Evolutionary conservation across 2,888 invertebrate species (phyloP), one percentile per base, ranked within the genome.

Genomic region (Drosophila setosimentum): DNA sequence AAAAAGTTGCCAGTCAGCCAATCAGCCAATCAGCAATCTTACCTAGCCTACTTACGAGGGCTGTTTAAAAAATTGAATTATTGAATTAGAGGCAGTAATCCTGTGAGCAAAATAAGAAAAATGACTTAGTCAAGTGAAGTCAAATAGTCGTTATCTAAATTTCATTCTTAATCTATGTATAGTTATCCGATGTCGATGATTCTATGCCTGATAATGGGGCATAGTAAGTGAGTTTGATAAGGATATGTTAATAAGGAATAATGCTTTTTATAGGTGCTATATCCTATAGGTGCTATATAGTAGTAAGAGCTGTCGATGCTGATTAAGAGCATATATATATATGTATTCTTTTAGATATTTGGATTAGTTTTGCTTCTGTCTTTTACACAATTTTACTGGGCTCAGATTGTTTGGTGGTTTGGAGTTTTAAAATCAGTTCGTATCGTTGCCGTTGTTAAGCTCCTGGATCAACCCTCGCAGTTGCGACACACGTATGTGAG

Each of bases 1-100:
- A 40, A 60, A 85, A 81, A 79, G 54, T 81, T 82, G 80, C 75
- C 78, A 83, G 74, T 63, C 73, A 71, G 60, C 54, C 51, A 70
- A 60, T 21, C 45, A 27, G 81, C 75, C 72, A 83, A 74, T 74
- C 74, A 72, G 68, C 58, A 57, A 74, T 45, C 37, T 55, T 37
- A 40, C 11, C 13, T 2, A 27, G 29, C 48, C 53, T 11, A 37
- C 27, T 30, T 10, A 35, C 71, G 73, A 76, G 76, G 76, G 68
- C 30, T 21, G 65, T 3, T 67, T 0, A 0, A 59, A 2, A 1
- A 32, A 21, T 57, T n/a, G n/a, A n/a, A n/a, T n/a, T n/a, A n/a
- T 35, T 5, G 3, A 18, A 6, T 33, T 13, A 4, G 33, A 4
- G n/a, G n/a, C 13, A 35, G 2, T 2, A 3, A 10, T 45, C 45